Evolutionary conservation across 2,797 vertebrate genomes (phyloP), one percentile per base, ranked within the genome.

Genomic region (Botia kubotai): DNA sequence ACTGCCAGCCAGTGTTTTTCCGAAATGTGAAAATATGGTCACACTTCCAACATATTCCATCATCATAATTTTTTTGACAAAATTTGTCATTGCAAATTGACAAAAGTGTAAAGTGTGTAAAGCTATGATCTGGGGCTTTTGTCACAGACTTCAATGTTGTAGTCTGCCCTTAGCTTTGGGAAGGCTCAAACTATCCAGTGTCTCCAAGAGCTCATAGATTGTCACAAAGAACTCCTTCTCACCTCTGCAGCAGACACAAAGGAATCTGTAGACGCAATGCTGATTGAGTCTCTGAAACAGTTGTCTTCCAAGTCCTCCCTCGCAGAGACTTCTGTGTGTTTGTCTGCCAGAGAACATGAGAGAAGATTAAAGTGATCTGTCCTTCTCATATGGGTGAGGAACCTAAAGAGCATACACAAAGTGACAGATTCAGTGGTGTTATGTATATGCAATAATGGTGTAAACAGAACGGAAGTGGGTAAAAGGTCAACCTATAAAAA

Each of bases 221-320:
- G 66, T 43, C 12, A 26, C 23, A 36, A 39, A 46, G n/a, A 4
- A 2, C 2, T 66, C n/a, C 19, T 3, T 50, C 92, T 92, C 90
- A 99, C 98, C 96, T 99, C 98, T 26, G 94, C 94, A 0, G 95
- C 96, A 16, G 98, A 98, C 84, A 96, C 95, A 80, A 98, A 99
- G 0, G 97, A 98, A 87, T 99, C 97, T 0, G 92, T 96, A 53
- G 97, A 98, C 26, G 95, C 94, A 21, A 97, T 90, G 89, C 96
- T 98, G 85, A 94, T 75, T 3, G 95, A 94, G 90, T 99, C 97
- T 84, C 94, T 94, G 82, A 96, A 89, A 84, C 93, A 94, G 63
- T 89, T 88, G 60, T 98, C 96, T 0, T 96, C 96, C 0, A 75
- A 60, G 7, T 93, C 95, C 21, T 96, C 96, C 87, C 92, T 90